Evolutionary conservation across 1,140 invertebrate species (phyloP), one percentile per base, ranked within the genome.

Genomic region (Chrysopa pallens): DNA sequence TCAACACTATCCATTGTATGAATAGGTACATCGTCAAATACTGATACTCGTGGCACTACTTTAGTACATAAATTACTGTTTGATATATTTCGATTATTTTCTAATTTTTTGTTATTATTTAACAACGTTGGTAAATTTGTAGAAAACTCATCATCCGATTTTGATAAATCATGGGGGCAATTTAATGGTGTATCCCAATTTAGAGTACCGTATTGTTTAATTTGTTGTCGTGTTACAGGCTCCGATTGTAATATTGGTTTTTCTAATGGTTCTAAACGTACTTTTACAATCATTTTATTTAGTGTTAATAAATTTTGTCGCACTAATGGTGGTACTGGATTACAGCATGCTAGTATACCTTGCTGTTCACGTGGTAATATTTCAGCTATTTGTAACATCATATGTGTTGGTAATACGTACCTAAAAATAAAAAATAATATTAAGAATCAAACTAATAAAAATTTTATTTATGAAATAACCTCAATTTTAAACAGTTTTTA

Each of bases 391-490:
- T 89, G 76, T 15, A 97, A 56, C 57, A 98, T 53, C 89, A 95
- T 95, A 56, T 97, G 89, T 63, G 93, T 94, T 1, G 93, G 92
- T 43, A 98, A 61, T 28, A 98, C 80, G 59, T 90, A 98, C 13
- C 83, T 84, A 55, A 35, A 59, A 48, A 52, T 15, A 29, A 46
- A 43, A 48, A 50, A 48, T 42, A 23, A 39, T 29, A n/a, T n/a
- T n/a, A n/a, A n/a, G n/a, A n/a, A n/a, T n/a, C n/a, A n/a, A n/a
- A n/a, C n/a, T n/a, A n/a, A n/a, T n/a, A n/a, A n/a, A n/a, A n/a
- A n/a, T n/a, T n/a, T n/a, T n/a, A n/a, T n/a, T n/a, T n/a, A n/a
- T n/a, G n/a, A n/a, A n/a, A n/a, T n/a, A n/a, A n/a, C n/a, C n/a
- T n/a, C n/a, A n/a, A n/a, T n/a, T n/a, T n/a, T n/a, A n/a, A n/a